Base-by-base conservation (phyloP, 2,113 vertebrate genomes). In the Bufo gargarizans region DNA sequence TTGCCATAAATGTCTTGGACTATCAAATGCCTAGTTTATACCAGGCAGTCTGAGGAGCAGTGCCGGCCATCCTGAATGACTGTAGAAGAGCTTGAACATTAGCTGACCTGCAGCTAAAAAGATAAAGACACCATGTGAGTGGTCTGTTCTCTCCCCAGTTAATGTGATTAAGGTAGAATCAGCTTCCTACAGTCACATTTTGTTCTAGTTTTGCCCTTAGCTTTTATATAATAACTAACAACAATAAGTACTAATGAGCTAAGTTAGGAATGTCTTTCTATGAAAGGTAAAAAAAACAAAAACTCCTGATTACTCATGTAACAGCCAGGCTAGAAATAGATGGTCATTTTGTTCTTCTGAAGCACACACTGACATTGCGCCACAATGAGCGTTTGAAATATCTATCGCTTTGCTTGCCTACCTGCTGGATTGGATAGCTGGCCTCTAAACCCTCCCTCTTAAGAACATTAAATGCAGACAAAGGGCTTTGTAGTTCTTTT, bases 401-500 rank as follows among this genome's bases (percentile, higher is more conserved):
- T 72, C 16, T 49, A 72, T 43, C 87, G 56, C 33, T 63, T 53
- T 89, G 72, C 61, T 56, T 67, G 43, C 6, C 65, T 65, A 87
- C 86, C 33, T 81, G 63, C 50, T 81, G 61, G 50, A 84, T 65
- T 69, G 74, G 22, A 71, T 69, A 89, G 33, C 49, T 83, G 43
- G 49, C 56, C 72, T 78, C 82, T 78, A 61, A 77, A 65, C 22
- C 69, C 72, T 78, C 47, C 81, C 82, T 77, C 87, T 84, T 77
- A 61, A 72, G 84, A 77, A 47, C 72, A 83, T 77, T n/a, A 76
- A 50, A 65, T 19, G 79, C 20, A 77, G 71, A 88, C 87, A 88
- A 88, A 83, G 22, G 82, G 22, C 72, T 84, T 78, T 89, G 47
- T 87, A 78, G 78, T 84, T 47, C 58, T 84, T 20, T 33, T 14